Percentiles rank a stretch among this genome's conserved stretches.
Evolutionary conservation across 2,888 invertebrate species (phyloP).

Genomic region (Schizaphis graminum): DNA sequence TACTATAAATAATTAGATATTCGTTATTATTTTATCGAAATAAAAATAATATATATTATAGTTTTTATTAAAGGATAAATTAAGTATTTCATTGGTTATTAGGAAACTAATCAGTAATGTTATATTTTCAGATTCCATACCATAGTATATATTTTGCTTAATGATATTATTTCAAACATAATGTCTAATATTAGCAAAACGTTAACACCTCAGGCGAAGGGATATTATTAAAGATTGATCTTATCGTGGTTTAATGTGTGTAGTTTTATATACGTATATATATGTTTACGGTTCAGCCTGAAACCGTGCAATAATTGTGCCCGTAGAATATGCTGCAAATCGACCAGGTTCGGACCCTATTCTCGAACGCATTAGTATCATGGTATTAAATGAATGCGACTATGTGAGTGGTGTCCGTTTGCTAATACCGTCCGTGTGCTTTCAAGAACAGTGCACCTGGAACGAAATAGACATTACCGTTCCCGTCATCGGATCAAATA

Average conservation of each 20-base stretch:
- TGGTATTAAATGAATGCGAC: background rate
- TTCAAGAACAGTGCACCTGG: slow-evolving; percentile 14
- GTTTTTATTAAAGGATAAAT: background rate
- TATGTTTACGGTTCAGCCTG: background rate
- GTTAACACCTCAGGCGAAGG: background rate
- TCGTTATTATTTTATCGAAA: background rate
- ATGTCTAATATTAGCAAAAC: background rate
- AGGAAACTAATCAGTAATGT: background rate
- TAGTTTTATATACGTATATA: background rate
- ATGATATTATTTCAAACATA: background rate
- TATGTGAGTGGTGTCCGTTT: slow-evolving; percentile 34
- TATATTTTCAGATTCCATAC: background rate
- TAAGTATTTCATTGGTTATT: too few species aligned
- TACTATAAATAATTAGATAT: background rate
- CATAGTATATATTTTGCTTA: background rate
- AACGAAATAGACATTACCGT: slow-evolving; percentile 16
- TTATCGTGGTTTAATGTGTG: background rate
- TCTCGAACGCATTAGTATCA: background rate
- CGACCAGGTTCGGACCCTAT: background rate
- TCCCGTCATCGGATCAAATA: background rate
- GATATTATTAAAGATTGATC: background rate
- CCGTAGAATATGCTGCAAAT: background rate
- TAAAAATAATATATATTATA: background rate
- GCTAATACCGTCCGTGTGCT: background rate
- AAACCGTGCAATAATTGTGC: background rate